Evolutionary conservation across 2,113 vertebrate genomes (phyloP), one percentile per base, ranked within the genome.

Genomic region (Marcusenius ussheri): DNA sequence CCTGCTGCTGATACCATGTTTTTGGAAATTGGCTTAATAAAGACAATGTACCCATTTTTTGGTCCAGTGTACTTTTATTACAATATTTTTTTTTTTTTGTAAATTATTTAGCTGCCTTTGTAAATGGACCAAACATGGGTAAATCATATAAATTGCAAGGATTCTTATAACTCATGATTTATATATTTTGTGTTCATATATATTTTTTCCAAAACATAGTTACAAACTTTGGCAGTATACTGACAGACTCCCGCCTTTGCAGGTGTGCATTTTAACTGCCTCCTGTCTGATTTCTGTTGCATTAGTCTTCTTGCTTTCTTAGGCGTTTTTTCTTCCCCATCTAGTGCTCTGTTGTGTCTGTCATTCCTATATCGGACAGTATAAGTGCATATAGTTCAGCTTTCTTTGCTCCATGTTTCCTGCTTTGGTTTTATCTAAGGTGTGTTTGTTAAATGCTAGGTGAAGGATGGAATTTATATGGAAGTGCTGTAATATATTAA

Each of bases 341-440:
- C 93, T 92, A 94, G 92, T 74, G 88, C 85, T 80, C 39, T 89
- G 1, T 74, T 91, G 91, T 93, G 51, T 84, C 70, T 88, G 80
- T n/a, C 3, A 4, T 17, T 45, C 53, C 35, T 58, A 11, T 17
- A 45, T 39, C 8, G 9, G 15, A 45, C n/a, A 56, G 45, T 10
- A 85, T 47, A 62, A 77, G 27, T 74, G 50, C 35, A 45, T 46
- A 42, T 74, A 42, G 51, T 85, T 88, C 88, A 88, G 88, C 19
- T 84, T 3, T 90, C 42, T 47, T 92, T 91, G 92, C 92, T 93
- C 92, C 93, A 92, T 88, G 91, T 87, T 83, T 70, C 90, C 66
- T 42, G 85, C 45, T 87, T 91, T 21, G 89, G 83, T 42, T 66
- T 66, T 88, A 46, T 42, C 51, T 88, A 83, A 70, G 89, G 53